phyloP scores from a whole-genome alignment of 2,113 vertebrate genomes.

The Scortum barcoo region DNA sequence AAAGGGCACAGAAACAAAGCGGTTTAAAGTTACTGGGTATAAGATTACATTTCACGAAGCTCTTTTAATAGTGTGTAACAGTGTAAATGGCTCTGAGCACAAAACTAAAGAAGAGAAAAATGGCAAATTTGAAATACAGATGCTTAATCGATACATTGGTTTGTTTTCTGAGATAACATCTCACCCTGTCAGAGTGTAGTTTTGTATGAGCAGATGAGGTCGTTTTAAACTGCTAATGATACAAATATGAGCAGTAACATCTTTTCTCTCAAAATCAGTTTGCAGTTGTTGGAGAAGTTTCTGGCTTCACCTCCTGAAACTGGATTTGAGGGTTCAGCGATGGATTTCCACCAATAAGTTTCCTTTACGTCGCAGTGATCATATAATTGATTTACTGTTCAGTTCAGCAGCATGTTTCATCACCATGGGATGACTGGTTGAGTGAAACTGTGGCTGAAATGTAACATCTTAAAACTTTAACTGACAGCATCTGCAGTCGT shows the following conservation, averaged over 20 bases:
- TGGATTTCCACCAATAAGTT: conserved; percentile 41
- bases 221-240: not conserved
- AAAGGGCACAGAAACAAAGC: not conserved
- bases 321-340: conserved; percentile 22
- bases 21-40: conserved; percentile 6
- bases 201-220: not conserved
- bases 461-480: conserved; percentile 34
- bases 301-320: not conserved
- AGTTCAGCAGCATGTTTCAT: conserved; percentile 34
- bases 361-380: conserved; percentile 2
- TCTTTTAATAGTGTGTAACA: conserved; percentile 9
- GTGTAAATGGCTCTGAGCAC: conserved; percentile 6
- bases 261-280: conserved; percentile 29
- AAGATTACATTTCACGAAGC: not conserved
- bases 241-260: conserved; percentile 2
- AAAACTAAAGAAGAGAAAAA: conserved; percentile 4
- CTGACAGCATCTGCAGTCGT: not conserved
- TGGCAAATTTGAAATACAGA: not conserved
- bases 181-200: not conserved
- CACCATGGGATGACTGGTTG: conserved; percentile 52
- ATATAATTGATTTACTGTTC: not conserved
- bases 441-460: conserved; percentile 29
- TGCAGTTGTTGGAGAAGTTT: conserved; percentile 32
- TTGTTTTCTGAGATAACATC: conserved; percentile 22
- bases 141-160: not conserved